A percentile compares a stretch with the other conserved stretches of the same genome.
Conservation (phyloP, 2,113 vertebrate genomes). For the Upupa epops region DNA sequence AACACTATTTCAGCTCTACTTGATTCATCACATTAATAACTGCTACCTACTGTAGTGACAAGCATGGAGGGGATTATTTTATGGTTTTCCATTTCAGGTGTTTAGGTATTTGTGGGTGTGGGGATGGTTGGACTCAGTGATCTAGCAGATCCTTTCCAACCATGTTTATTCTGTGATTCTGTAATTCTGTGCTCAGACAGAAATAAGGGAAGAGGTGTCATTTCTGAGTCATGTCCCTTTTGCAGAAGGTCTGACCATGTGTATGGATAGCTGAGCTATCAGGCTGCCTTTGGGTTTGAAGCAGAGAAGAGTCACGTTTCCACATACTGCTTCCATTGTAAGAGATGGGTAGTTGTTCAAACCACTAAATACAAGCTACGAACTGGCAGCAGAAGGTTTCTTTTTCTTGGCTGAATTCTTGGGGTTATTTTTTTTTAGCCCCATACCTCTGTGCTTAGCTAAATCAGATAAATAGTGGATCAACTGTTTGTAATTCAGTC, state of each 20-base stretch:
- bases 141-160: too few species aligned
- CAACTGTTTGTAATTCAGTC: slow-evolving; percentile 34
- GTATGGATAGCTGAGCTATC: background rate
- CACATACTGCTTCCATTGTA: slow-evolving; percentile 25
- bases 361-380: slow-evolving; percentile 4
- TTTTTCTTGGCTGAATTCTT: slow-evolving; percentile 46
- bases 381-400: slow-evolving; percentile 30
- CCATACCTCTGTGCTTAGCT: slow-evolving; percentile 37
- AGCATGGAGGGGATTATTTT: too few species aligned
- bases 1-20: background rate
- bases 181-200: background rate
- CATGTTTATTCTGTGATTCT: too few species aligned
- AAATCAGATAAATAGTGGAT: background rate
- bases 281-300: background rate
- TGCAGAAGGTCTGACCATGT: background rate
- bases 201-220: background rate
- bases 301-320: background rate
- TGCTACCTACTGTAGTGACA: too few species aligned
- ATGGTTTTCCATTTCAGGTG: too few species aligned
- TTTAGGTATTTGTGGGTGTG: too few species aligned
- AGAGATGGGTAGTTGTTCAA: slow-evolving; percentile 13
- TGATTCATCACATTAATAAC: background rate
- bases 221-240: background rate
- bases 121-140: too few species aligned
- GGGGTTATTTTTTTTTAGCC: background rate